Evolutionary conservation across 2,797 vertebrate species (phyloP), one percentile per base, ranked within the genome.

Genomic region (Peromyscus eremicus): DNA sequence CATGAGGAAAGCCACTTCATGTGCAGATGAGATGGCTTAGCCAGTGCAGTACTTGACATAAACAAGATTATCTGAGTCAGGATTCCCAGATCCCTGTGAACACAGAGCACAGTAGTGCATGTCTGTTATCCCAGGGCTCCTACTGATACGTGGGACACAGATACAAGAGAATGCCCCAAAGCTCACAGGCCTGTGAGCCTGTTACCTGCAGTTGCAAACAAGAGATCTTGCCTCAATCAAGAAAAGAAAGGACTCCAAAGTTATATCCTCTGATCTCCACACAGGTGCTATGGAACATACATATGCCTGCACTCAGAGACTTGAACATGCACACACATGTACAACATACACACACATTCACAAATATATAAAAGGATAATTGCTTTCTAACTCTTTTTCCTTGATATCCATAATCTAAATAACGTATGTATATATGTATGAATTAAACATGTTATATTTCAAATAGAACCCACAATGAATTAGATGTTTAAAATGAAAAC

Each of bases 301-400:
- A 55, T 55, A 55, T 55, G 52, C 52, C 14, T 55, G 52, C 80
- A 60, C 12, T 82, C n/a, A 62, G 27, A 77, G 25, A 40, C n/a
- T 40, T 17, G 57, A 62, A 40, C 14, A 37, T 83, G 57, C 23
- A 62, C 57, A 62, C 23, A 29, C 12, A 37, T 37, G 23, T 16
- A 27, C 23, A 62, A 60, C 23, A 68, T n/a, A 82, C 2, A 9
- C n/a, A 40, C 6, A 60, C 55, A 40, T 17, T 29, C 57, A 40
- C 25, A 83, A 10, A 40, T n/a, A 62, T 62, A 62, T 7, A 82
- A 27, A 83, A 40, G 80, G 11, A 8, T 29, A 88, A 92, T 66
- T 85, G 4, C 2, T 91, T 95, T 76, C 25, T 76, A 95, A 73
- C 23, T 73, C 90, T 64, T 82, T 64, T 82, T n/a, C 13, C 73